Evolutionary conservation across 1,140 invertebrate genomes (phyloP).

Genomic region (Trypoxylus dichotomus): DNA sequence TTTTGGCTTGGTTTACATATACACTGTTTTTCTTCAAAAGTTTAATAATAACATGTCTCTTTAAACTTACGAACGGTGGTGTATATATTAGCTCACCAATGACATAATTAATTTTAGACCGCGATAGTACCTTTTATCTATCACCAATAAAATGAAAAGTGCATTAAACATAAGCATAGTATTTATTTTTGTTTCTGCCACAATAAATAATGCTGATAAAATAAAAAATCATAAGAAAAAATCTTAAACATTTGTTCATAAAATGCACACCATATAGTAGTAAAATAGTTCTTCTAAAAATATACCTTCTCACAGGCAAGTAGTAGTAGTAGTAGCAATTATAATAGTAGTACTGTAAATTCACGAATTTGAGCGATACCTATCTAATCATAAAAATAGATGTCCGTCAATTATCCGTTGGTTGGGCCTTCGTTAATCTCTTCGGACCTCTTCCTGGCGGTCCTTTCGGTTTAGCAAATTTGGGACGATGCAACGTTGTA

Average conservation of each 20-base stretch:
- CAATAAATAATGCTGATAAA: not conserved
- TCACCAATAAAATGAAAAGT: not conserved
- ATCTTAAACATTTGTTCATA: not conserved
- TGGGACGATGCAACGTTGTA: conserved; percentile 83
- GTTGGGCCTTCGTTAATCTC: conserved; percentile 74
- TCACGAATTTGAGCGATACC: conserved; percentile 18
- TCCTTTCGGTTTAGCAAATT: conserved; percentile 94
- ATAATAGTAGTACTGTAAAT: conserved; percentile 15
- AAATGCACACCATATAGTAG: conserved; percentile 8
- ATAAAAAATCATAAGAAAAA: conserved; percentile 2
- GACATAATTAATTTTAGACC: no score
- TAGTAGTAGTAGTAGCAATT: conserved; percentile 12
- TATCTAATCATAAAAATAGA: not conserved
- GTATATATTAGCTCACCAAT: no score
- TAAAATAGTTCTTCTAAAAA: conserved; percentile 24
- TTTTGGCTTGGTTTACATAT: no score
- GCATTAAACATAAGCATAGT: not conserved
- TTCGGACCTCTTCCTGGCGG: conserved; percentile 90
- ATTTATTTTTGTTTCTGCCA: conserved; percentile 11
- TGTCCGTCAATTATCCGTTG: conserved; percentile 2
- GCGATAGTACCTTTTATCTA: no score
- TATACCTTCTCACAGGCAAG: conserved; percentile 19
- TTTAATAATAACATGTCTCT: no score
- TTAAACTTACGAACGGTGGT: no score
- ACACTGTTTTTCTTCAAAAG: no score